These are phyloP conservation scores for Phyllotreta cruciferae DNA, from an alignment of 2,888 invertebrate species.

Conservation along the genomic window DNA sequence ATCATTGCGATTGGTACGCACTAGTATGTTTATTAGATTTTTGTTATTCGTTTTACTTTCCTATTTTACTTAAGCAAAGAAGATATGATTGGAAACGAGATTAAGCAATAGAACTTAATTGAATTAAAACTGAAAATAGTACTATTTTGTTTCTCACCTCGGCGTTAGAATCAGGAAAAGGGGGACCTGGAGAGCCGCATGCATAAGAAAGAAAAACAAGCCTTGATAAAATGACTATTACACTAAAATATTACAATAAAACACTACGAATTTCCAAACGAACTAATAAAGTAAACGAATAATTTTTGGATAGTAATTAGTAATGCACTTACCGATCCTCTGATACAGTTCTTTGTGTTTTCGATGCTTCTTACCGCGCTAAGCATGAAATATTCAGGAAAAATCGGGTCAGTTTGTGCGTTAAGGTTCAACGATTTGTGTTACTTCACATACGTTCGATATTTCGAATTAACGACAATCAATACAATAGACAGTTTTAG, in stretches of 20 bases:
- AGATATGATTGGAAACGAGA: no score
- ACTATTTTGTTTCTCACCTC: slow-evolving; percentile 58
- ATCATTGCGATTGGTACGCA: no score
- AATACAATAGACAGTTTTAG: slow-evolving; percentile 23
- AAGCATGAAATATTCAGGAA: slow-evolving; percentile 65
- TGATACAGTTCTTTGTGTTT: slow-evolving; percentile 78
- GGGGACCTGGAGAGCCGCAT: slow-evolving; percentile 67
- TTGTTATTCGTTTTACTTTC: no score
- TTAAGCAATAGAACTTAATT: no score
- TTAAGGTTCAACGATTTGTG: slow-evolving; percentile 17
- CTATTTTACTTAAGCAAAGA: no score
- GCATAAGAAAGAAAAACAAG: slow-evolving; percentile 64
- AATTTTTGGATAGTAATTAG: no score
- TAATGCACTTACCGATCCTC: slow-evolving; percentile 73
- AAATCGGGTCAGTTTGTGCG: slow-evolving; percentile 20
- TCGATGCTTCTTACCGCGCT: slow-evolving; percentile 74
- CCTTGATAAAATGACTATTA: slow-evolving; percentile 52
- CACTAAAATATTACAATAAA: slow-evolving; percentile 4
- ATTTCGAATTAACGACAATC: slow-evolving; percentile 22
- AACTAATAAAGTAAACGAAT: neutral
- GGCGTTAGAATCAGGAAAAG: slow-evolving; percentile 59
- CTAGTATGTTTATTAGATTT: no score
- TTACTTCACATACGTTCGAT: neutral
- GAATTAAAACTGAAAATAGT: slow-evolving; percentile 26
- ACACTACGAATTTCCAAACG: slow-evolving; percentile 18